Percentiles rank a stretch among this genome's conserved stretches.
Conservation (phyloP, 2,797 vertebrate species). For the Acanthurus lineatus region DNA sequence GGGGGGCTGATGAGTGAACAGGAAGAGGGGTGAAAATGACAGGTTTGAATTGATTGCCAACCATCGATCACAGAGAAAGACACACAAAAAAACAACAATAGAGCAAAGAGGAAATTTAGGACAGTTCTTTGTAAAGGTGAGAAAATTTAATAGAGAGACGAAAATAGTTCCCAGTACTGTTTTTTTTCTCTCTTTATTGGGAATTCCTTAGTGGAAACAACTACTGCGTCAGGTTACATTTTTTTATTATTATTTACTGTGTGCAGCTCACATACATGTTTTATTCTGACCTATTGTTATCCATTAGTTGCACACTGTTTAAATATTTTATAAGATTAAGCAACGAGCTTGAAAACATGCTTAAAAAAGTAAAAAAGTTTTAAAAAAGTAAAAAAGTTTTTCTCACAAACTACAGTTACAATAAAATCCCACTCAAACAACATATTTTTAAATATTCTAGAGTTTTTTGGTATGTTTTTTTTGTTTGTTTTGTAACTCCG, state of each 20-base stretch:
- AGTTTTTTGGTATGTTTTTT: no score
- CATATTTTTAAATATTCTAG: no score
- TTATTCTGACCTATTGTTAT: conserved; percentile 16
- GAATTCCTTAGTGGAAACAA: neutral
- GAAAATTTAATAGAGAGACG: conserved; percentile 19
- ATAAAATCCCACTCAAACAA: neutral
- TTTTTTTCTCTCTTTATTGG: neutral
- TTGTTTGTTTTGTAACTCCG: neutral
- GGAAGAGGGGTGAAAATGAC: conserved; percentile 29
- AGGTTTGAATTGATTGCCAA: conserved; percentile 46
- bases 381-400: neutral
- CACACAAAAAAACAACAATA: neutral
- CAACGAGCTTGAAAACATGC: neutral
- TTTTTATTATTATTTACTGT: neutral
- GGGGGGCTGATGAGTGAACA: neutral
- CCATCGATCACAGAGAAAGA: conserved; percentile 18
- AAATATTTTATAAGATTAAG: conserved; percentile 5
- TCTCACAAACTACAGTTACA: neutral
- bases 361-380: neutral
- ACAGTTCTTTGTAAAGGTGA: conserved; percentile 30
- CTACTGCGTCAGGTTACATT: neutral
- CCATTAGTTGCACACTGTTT: neutral
- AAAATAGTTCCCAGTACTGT: conserved; percentile 8
- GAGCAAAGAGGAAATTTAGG: neutral
- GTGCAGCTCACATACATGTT: conserved; percentile 34